Evolutionary conservation across 1,140 invertebrate species (phyloP).

Genomic region (Heliconius hewitsoni): DNA sequence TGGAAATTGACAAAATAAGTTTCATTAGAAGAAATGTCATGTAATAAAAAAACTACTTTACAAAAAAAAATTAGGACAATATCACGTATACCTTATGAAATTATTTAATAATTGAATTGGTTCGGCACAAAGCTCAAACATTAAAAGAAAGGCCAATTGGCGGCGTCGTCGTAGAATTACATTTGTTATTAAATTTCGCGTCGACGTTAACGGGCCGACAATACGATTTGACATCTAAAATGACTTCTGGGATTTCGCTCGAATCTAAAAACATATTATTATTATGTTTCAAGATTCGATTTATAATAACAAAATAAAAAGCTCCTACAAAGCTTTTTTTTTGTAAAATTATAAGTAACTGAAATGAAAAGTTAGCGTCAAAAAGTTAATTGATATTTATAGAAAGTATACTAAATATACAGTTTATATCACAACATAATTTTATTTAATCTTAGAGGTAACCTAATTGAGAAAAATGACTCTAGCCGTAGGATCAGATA

Average conservation of each 20-base stretch:
- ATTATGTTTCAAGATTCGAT: background rate
- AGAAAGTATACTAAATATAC: background rate
- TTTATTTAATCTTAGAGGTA: background rate
- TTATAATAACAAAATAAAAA: background rate
- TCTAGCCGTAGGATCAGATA: background rate
- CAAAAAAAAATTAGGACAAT: background rate
- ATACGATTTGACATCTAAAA: constrained; percentile 39
- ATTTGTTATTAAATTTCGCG: constrained; percentile 42
- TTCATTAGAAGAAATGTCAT: background rate
- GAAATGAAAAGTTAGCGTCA: background rate
- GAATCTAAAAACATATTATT: constrained; percentile 14
- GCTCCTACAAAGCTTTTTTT: background rate
- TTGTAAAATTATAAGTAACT: background rate
- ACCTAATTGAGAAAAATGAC: background rate
- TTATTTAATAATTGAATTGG: constrained; percentile 21
- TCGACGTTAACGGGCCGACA: constrained; percentile 31
- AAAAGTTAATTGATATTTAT: background rate
- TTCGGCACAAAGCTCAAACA: constrained; percentile 6
- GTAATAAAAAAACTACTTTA: background rate
- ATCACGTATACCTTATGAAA: background rate
- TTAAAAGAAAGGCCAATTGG: constrained; percentile 27
- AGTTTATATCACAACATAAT: background rate
- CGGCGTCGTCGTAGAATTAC: constrained; percentile 33
- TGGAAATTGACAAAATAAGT: background rate
- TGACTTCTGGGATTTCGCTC: constrained; percentile 22